A percentile compares a stretch with the other conserved stretches of the same genome.
These are phyloP conservation scores for Cheilosia scutellata DNA, from an alignment of 2,888 invertebrate genomes.

Conservation along the genomic window DNA sequence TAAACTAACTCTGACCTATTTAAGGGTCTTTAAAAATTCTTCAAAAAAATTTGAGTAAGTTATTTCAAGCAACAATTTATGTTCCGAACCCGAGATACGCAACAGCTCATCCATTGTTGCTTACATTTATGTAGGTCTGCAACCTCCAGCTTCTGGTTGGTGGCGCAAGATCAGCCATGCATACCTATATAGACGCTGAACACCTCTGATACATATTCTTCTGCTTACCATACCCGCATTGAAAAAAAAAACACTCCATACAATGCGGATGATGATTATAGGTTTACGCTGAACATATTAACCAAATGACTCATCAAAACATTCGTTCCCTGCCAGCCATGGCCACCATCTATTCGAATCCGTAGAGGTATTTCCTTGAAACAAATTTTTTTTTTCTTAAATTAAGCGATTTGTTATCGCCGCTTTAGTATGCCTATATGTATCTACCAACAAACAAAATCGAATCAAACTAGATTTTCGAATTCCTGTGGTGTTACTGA, in stretches of 20 bases:
- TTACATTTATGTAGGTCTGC: too few relatives aligned
- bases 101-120: too few relatives aligned
- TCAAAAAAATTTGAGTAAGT: too few relatives aligned
- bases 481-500: constrained; percentile 70
- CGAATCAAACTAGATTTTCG: constrained; percentile 56
- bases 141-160: not conserved
- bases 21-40: too few relatives aligned
- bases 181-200: not conserved
- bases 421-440: constrained; percentile 27
- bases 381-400: constrained; percentile 45
- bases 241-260: constrained; percentile 1
- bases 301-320: constrained; percentile 66
- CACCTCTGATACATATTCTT: not conserved
- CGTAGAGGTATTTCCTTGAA: constrained; percentile 7
- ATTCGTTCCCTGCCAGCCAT: constrained; percentile 3
- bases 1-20: too few relatives aligned
- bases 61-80: too few relatives aligned
- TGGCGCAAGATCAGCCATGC: constrained; percentile 2
- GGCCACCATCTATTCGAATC: constrained; percentile 21
- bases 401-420: constrained; percentile 71
- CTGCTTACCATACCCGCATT: constrained; percentile 25
- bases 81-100: too few relatives aligned
- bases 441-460: constrained; percentile 46
- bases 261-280: constrained; percentile 41
- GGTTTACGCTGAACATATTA: constrained; percentile 53